Evolutionary conservation across 2,797 vertebrate genomes (phyloP).

Genomic region (Halcyon leucocephala): DNA sequence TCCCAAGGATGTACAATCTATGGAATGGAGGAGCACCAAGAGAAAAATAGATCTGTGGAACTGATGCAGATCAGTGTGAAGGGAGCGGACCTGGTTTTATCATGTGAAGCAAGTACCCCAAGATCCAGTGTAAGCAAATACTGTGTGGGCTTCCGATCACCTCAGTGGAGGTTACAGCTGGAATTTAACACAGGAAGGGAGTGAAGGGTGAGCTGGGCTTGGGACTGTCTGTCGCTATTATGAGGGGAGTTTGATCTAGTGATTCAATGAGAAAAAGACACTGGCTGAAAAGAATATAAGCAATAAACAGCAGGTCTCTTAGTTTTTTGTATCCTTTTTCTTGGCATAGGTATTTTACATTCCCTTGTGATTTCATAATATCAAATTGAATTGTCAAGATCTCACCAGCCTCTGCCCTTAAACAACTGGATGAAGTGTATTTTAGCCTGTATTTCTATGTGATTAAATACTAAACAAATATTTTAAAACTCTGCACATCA

Average conservation of each 20-base stretch:
- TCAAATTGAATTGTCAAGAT: not conserved
- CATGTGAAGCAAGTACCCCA: not conserved
- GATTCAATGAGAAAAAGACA: not conserved
- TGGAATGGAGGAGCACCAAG: not conserved
- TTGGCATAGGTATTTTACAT: not conserved
- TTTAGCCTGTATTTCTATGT: not conserved
- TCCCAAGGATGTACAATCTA: not conserved
- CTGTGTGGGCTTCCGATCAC: not conserved
- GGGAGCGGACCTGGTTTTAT: not conserved
- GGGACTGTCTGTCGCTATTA: not conserved
- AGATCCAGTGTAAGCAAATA: not conserved
- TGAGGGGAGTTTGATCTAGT: not conserved
- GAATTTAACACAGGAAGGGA: not conserved
- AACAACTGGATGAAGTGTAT: not conserved
- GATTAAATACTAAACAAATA: not conserved
- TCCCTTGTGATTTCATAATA: not conserved
- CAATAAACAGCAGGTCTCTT: not conserved
- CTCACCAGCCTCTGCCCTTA: not conserved
- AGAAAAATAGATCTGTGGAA: rapidly evolving
- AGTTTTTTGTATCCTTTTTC: not conserved
- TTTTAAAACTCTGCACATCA: not conserved
- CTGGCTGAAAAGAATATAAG: not conserved
- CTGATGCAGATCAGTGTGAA: not conserved
- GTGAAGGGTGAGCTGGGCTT: not conserved
- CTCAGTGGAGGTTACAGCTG: not conserved